Evolutionary conservation across 1,140 invertebrate species (phyloP).

Genomic region (Carposina sasakii): DNA sequence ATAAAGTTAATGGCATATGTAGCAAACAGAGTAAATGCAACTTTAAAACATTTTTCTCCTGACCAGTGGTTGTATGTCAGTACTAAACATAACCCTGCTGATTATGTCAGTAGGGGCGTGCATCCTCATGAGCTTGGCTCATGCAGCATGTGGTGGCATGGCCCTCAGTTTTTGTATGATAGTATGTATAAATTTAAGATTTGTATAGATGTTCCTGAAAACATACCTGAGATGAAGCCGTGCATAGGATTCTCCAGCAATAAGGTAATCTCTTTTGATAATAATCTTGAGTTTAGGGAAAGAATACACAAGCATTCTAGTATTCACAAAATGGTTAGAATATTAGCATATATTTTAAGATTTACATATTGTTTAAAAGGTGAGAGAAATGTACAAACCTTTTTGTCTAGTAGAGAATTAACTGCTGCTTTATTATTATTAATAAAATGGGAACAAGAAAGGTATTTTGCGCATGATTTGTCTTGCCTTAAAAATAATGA

Average conservation of each 20-base stretch:
- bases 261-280: background rate
- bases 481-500: background rate
- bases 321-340: constrained; percentile 1
- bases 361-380: background rate
- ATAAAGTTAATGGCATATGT: background rate
- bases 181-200: too few species aligned
- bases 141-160: background rate
- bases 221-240: too few species aligned
- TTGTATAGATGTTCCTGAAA: too few species aligned
- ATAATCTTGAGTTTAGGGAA: background rate
- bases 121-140: background rate
- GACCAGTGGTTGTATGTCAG: constrained; percentile 3
- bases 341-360: constrained; percentile 2
- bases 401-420: background rate
- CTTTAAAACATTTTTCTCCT: too few species aligned
- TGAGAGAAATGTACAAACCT: background rate
- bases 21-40: constrained; percentile 1
- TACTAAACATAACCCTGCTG: constrained; percentile 11
- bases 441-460: constrained; percentile 2
- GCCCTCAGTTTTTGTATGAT: too few species aligned
- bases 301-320: background rate
- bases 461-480: background rate
- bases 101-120: constrained; percentile 6
- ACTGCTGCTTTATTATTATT: background rate
- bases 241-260: background rate